Evolutionary conservation across 2,113 vertebrate species (phyloP).

Genomic region (Varanus komodoensis): DNA sequence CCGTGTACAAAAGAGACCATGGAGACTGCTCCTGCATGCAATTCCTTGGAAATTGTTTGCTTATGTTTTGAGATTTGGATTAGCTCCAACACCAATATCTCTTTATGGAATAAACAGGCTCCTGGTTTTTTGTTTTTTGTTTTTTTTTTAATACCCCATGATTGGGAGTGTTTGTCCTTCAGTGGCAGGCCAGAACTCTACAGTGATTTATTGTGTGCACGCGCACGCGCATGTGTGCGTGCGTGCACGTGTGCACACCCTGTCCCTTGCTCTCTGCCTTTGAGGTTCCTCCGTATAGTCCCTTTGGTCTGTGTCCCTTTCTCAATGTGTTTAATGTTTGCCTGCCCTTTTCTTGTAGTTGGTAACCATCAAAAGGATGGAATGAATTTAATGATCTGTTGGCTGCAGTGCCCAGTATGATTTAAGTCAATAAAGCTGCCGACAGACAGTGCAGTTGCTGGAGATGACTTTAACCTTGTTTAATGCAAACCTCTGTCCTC

Average conservation of each 20-base stretch:
- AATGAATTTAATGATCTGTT: slow-evolving; percentile 79
- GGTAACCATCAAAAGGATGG: slow-evolving; percentile 75
- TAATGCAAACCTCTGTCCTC: slow-evolving; percentile 72
- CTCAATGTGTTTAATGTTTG: slow-evolving; percentile 53
- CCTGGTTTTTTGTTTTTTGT: slow-evolving; percentile 37
- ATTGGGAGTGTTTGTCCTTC: slow-evolving; percentile 67
- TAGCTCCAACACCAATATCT: slow-evolving; percentile 67
- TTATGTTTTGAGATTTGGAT: background rate
- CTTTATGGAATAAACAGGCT: slow-evolving; percentile 70
- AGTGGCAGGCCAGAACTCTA: slow-evolving; percentile 61
- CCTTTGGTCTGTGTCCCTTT: slow-evolving; percentile 48
- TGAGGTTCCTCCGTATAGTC: background rate
- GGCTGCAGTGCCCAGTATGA: slow-evolving; percentile 69
- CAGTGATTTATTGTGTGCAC: slow-evolving; percentile 48
- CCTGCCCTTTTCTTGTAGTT: slow-evolving; percentile 59
- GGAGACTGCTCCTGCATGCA: background rate
- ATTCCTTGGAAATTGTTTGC: background rate
- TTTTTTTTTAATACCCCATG: slow-evolving; percentile 37
- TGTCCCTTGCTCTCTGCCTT: slow-evolving; percentile 34
- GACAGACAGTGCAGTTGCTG: slow-evolving; percentile 72
- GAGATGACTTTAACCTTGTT: slow-evolving; percentile 76
- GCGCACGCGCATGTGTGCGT: slow-evolving; percentile 61
- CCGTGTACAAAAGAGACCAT: background rate
- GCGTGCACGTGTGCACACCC: slow-evolving; percentile 55
- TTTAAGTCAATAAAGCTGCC: slow-evolving; percentile 76